Percentiles rank a stretch among this genome's conserved stretches.
Evolutionary conservation across 2,888 invertebrate species (phyloP).

Genomic region (Sarcophaga subvicina): DNA sequence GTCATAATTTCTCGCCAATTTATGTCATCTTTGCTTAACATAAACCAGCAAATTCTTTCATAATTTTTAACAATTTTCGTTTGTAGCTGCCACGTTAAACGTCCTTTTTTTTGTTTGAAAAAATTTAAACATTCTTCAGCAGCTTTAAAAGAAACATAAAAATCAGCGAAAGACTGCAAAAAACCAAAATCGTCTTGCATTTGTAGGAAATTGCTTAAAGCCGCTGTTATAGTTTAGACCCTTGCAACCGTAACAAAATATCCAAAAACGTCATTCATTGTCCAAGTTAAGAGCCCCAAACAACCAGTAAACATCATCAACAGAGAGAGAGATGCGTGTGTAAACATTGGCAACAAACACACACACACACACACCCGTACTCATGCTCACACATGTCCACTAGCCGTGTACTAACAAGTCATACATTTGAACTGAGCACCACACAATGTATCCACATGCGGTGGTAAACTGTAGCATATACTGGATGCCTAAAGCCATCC

Average conservation of each 20-base stretch:
- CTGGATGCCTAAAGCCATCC: slow-evolving; percentile 51
- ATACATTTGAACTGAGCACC: slow-evolving; percentile 37
- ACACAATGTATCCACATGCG: slow-evolving; percentile 54
- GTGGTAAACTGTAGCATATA: slow-evolving; percentile 26
- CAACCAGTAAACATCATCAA: slow-evolving; percentile 65
- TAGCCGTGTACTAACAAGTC: neutral
- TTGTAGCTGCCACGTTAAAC: no score
- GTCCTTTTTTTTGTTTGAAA: slow-evolving; percentile 1
- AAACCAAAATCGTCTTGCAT: slow-evolving; percentile 43
- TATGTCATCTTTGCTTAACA: slow-evolving; percentile 65
- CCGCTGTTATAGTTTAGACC: slow-evolving; percentile 19
- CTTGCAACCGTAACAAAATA: slow-evolving; percentile 61
- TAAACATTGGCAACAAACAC: slow-evolving; percentile 60
- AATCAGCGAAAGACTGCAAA: neutral
- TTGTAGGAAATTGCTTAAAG: slow-evolving; percentile 42
- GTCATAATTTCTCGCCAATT: slow-evolving; percentile 67
- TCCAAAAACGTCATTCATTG: slow-evolving; percentile 61
- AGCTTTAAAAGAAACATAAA: slow-evolving; percentile 35
- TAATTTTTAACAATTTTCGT: slow-evolving; percentile 11
- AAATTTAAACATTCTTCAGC: slow-evolving; percentile 33
- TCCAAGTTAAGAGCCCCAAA: slow-evolving; percentile 54
- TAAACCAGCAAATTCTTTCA: slow-evolving; percentile 52
- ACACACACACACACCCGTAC: slow-evolving; percentile 11
- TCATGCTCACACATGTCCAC: neutral
- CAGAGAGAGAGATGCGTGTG: slow-evolving; percentile 59